Conservation (phyloP, 2,113 vertebrate species). For the Rutilus rutilus region DNA sequence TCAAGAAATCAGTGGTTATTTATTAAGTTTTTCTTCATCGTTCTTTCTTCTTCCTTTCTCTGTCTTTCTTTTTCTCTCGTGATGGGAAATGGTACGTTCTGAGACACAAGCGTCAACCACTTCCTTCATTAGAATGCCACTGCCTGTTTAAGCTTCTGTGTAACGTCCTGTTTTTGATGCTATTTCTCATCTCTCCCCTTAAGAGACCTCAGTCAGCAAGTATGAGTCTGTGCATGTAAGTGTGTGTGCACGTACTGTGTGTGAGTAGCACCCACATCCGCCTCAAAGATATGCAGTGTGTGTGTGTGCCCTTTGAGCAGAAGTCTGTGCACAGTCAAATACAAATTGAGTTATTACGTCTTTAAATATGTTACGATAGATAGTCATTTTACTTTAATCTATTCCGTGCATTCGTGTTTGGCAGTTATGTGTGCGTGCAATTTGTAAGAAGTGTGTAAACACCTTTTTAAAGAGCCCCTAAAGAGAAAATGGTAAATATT, state of each 20-base stretch:
- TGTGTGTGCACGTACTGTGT: constrained; percentile 7
- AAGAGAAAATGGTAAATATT: too few relatives aligned
- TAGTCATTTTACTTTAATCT: background rate
- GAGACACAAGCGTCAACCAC: constrained; percentile 65
- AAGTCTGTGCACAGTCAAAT: constrained; percentile 20
- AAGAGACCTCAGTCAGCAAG: constrained; percentile 47
- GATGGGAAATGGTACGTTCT: constrained; percentile 56
- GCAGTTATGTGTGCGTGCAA: too few relatives aligned
- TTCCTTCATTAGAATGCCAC: constrained; percentile 71
- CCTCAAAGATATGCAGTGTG: background rate
- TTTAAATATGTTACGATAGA: background rate
- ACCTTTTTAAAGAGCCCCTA: too few relatives aligned
- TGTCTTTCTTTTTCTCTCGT: constrained; percentile 19
- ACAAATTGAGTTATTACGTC: background rate
- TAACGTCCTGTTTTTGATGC: constrained; percentile 59
- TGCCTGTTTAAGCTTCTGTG: background rate
- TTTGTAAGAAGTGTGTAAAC: too few relatives aligned
- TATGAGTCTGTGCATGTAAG: background rate
- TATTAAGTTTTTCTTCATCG: background rate
- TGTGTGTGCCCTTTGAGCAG: background rate
- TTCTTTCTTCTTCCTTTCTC: constrained; percentile 7
- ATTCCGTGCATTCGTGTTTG: background rate
- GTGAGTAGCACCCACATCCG: constrained; percentile 28
- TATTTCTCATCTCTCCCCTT: constrained; percentile 13
- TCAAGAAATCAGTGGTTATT: constrained; percentile 6